A percentile compares a stretch with the other conserved stretches of the same genome.
Conservation (phyloP, 2,113 vertebrate species). For the Hoplias malabaricus region DNA sequence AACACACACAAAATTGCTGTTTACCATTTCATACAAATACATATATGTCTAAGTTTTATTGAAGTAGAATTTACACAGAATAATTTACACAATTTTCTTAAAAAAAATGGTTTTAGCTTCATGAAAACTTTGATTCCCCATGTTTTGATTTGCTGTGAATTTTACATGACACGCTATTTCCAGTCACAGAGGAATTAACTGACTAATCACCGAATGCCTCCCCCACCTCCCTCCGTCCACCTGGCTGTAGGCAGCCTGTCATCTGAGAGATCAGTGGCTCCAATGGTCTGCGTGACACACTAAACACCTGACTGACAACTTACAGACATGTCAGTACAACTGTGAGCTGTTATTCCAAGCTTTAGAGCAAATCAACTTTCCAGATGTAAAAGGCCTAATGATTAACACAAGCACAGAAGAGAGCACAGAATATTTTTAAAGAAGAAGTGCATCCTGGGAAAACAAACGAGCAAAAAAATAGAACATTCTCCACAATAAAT, state of each 20-base stretch:
- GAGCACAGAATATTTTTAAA: neutral
- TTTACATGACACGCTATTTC: conserved; percentile 15
- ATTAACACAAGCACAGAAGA: neutral
- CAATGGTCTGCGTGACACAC: conserved; percentile 37
- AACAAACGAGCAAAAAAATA: neutral
- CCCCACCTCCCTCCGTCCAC: conserved; percentile 26
- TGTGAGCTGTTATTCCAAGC: conserved; percentile 25
- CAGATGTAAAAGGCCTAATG: neutral
- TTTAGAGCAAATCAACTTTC: conserved; percentile 20
- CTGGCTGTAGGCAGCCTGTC: conserved; percentile 41
- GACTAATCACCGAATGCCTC: conserved; percentile 42
- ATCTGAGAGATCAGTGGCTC: conserved; percentile 31
- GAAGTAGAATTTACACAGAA: too few relatives aligned
- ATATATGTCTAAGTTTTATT: too few relatives aligned
- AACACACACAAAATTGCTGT: too few relatives aligned
- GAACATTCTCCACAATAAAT: neutral
- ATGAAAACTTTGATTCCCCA: neutral
- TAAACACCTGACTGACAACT: conserved; percentile 37
- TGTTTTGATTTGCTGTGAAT: neutral
- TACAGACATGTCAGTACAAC: conserved; percentile 37
- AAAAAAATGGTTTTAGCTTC: neutral
- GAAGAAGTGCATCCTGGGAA: neutral
- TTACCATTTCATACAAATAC: too few relatives aligned
- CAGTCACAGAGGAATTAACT: conserved; percentile 31
- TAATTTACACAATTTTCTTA: too few relatives aligned